Percentiles rank a stretch among this genome's conserved stretches.
Evolutionary conservation across 2,113 vertebrate genomes (phyloP).

Genomic region (Acanthochromis polyacanthus): DNA sequence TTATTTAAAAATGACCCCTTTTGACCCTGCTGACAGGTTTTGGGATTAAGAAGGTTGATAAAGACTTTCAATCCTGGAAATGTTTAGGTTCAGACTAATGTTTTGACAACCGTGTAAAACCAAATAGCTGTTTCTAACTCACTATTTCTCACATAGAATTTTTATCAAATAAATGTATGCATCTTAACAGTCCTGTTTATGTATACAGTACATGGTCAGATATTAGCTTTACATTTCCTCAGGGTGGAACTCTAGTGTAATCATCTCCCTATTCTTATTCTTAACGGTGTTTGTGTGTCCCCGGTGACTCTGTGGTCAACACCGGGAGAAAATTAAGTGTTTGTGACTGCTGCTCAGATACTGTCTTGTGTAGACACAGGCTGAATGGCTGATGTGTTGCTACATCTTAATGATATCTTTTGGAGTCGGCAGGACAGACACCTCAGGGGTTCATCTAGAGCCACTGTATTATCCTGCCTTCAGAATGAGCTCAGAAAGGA

Average conservation of each 20-base stretch:
- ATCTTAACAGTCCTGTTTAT: not conserved
- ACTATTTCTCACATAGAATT: too few relatives aligned
- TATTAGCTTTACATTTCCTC: not conserved
- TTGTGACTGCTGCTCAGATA: slow-evolving; percentile 41
- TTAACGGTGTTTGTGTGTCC: slow-evolving; percentile 22
- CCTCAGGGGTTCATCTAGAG: slow-evolving; percentile 42
- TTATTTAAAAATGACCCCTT: too few relatives aligned
- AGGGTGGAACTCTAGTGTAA: not conserved
- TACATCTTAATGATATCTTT: slow-evolving; percentile 43
- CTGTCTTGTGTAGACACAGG: slow-evolving; percentile 35
- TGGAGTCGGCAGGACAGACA: slow-evolving; percentile 30
- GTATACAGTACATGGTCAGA: too few relatives aligned
- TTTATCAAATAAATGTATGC: not conserved
- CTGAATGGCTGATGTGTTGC: slow-evolving; percentile 61
- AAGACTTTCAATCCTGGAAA: too few relatives aligned
- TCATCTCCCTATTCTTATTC: slow-evolving; percentile 30
- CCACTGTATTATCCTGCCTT: slow-evolving; percentile 36
- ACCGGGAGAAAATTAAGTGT: slow-evolving; percentile 51
- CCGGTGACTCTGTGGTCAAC: slow-evolving; percentile 36
- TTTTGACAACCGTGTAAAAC: not conserved
- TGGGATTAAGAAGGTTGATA: too few relatives aligned
- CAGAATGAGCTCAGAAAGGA: slow-evolving; percentile 31
- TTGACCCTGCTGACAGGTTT: too few relatives aligned
- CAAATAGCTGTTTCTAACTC: not conserved
- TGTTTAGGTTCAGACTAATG: too few relatives aligned